Evolutionary conservation across 2,888 invertebrate species (phyloP).

Genomic region (Nowickia ferox): DNA sequence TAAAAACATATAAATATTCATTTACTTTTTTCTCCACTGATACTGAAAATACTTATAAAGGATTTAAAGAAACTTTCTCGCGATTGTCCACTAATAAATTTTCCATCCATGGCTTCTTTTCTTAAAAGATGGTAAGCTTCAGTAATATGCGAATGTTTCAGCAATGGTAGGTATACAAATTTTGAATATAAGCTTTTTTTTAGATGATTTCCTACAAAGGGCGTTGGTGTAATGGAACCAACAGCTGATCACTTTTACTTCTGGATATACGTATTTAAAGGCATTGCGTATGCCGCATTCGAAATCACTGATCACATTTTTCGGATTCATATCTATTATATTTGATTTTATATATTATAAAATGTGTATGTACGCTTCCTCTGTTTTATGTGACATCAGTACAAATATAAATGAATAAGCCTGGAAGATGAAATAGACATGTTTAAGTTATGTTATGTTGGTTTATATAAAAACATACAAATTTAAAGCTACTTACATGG

Average conservation of each 20-base stretch:
- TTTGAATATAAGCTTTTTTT: slow-evolving; percentile 57
- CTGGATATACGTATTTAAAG: slow-evolving; percentile 51
- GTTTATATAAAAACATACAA: slow-evolving; percentile 16
- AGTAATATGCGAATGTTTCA: slow-evolving; percentile 41
- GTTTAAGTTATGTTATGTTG: slow-evolving; percentile 13
- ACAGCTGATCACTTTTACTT: slow-evolving; percentile 46
- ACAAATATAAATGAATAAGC: slow-evolving; percentile 37
- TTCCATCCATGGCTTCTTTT: slow-evolving; percentile 50
- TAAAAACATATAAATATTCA: slow-evolving; percentile 21
- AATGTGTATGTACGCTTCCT: slow-evolving; percentile 48
- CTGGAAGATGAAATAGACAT: slow-evolving; percentile 26
- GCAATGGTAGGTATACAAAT: slow-evolving; percentile 22
- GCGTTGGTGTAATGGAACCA: slow-evolving; percentile 63
- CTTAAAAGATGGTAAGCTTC: slow-evolving; percentile 55
- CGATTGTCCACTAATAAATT: slow-evolving; percentile 28
- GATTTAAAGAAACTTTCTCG: slow-evolving; percentile 53
- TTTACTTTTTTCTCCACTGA: slow-evolving; percentile 37
- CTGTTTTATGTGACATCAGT: slow-evolving; percentile 56
- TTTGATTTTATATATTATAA: slow-evolving; percentile 56
- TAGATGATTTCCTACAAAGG: slow-evolving; percentile 51
- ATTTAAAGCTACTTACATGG: slow-evolving; percentile 26
- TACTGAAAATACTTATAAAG: slow-evolving; percentile 43
- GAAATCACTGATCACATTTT: slow-evolving; percentile 45
- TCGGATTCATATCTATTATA: slow-evolving; percentile 57
- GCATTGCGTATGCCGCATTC: slow-evolving; percentile 53